Evolutionary conservation across 2,797 vertebrate genomes (phyloP).

Genomic region (Ctenopoma kingsleyae): DNA sequence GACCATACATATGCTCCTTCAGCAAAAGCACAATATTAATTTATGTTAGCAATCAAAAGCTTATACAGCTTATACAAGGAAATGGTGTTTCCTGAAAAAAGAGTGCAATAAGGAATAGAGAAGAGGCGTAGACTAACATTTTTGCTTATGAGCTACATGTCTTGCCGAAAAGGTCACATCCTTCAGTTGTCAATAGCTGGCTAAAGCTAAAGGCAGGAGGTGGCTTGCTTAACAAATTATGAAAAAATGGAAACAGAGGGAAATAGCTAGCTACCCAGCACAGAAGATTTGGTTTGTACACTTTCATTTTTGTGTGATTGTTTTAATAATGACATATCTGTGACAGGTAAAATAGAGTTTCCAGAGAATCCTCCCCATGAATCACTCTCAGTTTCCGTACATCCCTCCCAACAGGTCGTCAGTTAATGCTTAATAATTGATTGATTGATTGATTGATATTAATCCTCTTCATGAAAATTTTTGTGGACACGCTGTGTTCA

Average conservation of each 20-base stretch:
- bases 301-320: background rate
- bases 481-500: no score
- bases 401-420: no score
- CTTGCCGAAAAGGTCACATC: background rate
- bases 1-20: conserved; percentile 53
- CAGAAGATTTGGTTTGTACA: background rate
- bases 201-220: background rate
- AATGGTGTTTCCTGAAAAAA: conserved; percentile 54
- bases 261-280: background rate
- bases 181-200: background rate
- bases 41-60: conserved; percentile 79
- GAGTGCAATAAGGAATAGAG: conserved; percentile 30
- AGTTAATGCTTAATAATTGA: no score
- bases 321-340: no score
- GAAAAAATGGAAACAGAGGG: background rate
- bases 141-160: conserved; percentile 12
- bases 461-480: no score
- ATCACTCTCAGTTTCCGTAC: no score
- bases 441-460: no score
- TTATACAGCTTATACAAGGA: conserved; percentile 56
- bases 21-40: conserved; percentile 72
- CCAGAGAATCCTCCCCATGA: no score
- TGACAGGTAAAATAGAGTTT: no score
- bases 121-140: background rate
- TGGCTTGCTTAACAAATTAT: background rate